These are phyloP conservation scores for Drosophila lacteicornis DNA, from an alignment of 1,140 invertebrate species.

Conservation along the genomic window DNA sequence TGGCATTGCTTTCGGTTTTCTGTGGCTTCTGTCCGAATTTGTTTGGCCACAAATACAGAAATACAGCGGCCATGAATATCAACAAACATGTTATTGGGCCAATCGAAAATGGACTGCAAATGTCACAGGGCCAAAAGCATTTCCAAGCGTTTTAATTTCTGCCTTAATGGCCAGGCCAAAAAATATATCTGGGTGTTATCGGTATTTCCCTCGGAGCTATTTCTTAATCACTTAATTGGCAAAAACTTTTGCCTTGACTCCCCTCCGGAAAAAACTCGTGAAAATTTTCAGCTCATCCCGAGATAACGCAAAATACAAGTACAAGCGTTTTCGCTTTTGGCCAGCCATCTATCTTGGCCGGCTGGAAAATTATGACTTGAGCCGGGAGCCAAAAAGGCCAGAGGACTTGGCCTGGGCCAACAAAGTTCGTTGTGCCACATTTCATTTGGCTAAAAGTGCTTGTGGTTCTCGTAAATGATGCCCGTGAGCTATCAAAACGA, in stretches of 20 bases:
- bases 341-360: constrained; percentile 35
- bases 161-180: constrained; percentile 26
- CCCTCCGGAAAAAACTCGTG: constrained; percentile 16
- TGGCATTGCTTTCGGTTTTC: constrained; percentile 36
- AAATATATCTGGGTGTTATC: constrained; percentile 2
- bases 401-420: constrained; percentile 31
- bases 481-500: constrained; percentile 65
- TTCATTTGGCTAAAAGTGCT: constrained; percentile 78
- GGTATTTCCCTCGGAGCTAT: constrained; percentile 13
- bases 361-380: constrained; percentile 29
- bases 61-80: constrained; percentile 33
- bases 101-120: constrained; percentile 35
- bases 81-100: constrained; percentile 11
- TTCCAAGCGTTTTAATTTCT: constrained; percentile 25
- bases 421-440: constrained; percentile 74
- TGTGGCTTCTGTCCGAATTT: constrained; percentile 10
- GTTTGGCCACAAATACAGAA: constrained; percentile 21
- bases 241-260: constrained; percentile 26
- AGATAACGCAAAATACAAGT: constrained; percentile 25
- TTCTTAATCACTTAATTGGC: constrained; percentile 43
- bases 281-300: constrained; percentile 43
- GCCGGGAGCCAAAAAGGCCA: constrained; percentile 45
- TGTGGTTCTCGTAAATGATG: constrained; percentile 43
- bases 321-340: constrained; percentile 26
- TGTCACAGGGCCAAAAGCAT: constrained; percentile 2